Evolutionary conservation across 2,113 vertebrate species (phyloP).

Genomic region (Chionis minor): DNA sequence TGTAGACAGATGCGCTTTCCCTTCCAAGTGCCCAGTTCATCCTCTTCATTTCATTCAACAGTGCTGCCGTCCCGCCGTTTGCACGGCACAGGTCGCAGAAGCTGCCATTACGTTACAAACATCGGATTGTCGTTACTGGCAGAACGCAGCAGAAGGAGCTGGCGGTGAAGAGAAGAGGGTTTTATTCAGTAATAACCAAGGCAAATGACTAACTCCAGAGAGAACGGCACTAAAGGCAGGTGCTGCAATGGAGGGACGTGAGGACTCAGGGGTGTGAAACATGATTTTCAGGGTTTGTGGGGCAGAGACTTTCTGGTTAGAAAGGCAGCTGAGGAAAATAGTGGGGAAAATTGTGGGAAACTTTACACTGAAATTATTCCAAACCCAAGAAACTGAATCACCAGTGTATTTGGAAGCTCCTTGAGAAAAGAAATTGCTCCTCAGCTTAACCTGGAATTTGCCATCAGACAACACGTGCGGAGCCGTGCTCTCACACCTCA

Average conservation of each 20-base stretch:
- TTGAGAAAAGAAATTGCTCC: background rate
- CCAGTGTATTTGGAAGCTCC: background rate
- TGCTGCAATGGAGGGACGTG: background rate
- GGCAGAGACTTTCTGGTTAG: background rate
- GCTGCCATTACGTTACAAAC: background rate
- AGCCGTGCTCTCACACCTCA: background rate
- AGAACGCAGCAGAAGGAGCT: background rate
- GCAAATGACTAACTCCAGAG: background rate
- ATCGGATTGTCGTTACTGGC: background rate
- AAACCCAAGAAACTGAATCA: background rate
- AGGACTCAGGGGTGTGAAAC: rapidly evolving
- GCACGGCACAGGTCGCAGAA: background rate
- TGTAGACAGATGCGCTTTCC: background rate
- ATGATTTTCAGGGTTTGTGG: background rate
- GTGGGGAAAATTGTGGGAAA: background rate
- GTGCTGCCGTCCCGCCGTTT: background rate
- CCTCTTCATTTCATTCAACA: background rate
- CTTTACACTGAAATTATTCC: background rate
- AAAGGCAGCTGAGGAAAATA: background rate
- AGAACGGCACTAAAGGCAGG: background rate
- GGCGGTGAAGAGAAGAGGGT: background rate
- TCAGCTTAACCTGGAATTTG: background rate
- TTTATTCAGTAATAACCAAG: background rate
- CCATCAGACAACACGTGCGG: background rate
- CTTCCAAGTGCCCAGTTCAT: background rate